Evolutionary conservation across 2,888 invertebrate genomes (phyloP).

Genomic region (Troides oblongomaculatus): DNA sequence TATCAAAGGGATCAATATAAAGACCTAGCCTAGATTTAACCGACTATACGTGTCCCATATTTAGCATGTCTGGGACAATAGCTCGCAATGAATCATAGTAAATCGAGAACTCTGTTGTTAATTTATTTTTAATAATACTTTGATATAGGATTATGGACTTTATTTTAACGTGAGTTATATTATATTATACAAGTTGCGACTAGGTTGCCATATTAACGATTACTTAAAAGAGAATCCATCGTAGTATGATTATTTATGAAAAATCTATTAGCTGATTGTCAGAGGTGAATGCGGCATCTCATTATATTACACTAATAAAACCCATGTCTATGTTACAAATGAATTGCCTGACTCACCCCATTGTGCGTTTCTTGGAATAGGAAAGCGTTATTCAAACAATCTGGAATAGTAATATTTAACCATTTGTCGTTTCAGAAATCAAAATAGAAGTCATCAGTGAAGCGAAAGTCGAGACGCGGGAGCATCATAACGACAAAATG

Average conservation of each 20-base stretch:
- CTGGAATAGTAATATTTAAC: conserved; percentile 34
- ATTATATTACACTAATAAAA: conserved; percentile 65
- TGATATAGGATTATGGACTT: conserved; percentile 15
- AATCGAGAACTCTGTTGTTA: conserved; percentile 42
- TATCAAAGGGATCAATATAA: conserved; percentile 27
- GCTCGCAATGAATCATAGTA: conserved; percentile 52
- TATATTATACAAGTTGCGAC: conserved; percentile 7
- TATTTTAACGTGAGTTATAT: neutral
- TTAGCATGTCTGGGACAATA: conserved; percentile 53
- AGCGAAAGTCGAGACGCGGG: conserved; percentile 65
- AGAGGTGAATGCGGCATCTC: conserved; percentile 51
- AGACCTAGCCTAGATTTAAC: conserved; percentile 33
- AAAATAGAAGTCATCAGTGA: conserved; percentile 75
- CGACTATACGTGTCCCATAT: conserved; percentile 32
- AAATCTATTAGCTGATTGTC: conserved; percentile 67
- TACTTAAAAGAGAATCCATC: conserved; percentile 34
- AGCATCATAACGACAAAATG: conserved; percentile 50
- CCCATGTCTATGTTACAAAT: conserved; percentile 53
- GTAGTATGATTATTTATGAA: conserved; percentile 39
- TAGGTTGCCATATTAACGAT: conserved; percentile 10
- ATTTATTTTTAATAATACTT: conserved; percentile 11
- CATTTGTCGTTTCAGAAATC: conserved; percentile 76
- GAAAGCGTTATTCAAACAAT: conserved; percentile 75
- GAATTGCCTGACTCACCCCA: conserved; percentile 72
- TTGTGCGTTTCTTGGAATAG: conserved; percentile 77